phyloP scores from a whole-genome alignment of 1,140 invertebrate genomes.

The Nylanderia fulva region DNA sequence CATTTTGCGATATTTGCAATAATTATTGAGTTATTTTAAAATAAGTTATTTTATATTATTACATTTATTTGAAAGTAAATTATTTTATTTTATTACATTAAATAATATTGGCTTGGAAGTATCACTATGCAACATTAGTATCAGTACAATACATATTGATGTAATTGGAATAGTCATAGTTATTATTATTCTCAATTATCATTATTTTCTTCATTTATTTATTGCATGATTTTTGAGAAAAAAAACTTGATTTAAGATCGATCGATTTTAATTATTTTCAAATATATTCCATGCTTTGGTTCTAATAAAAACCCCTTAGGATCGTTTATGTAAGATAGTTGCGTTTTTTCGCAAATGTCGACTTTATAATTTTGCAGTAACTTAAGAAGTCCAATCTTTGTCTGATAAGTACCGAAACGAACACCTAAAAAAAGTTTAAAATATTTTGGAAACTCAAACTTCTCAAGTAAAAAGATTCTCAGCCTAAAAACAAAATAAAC shows the following conservation, averaged over 20 bases:
- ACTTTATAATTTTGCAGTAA: constrained; percentile 82
- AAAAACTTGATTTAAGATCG: not conserved
- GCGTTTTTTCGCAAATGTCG: constrained; percentile 76
- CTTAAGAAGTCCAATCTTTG: constrained; percentile 84
- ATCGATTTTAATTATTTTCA: constrained; percentile 72
- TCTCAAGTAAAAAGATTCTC: too few relatives aligned
- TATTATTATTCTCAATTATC: too few relatives aligned
- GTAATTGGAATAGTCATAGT: too few relatives aligned
- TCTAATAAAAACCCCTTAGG: constrained; percentile 81
- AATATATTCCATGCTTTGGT: constrained; percentile 69
- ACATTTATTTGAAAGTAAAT: too few relatives aligned
- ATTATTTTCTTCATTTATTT: not conserved
- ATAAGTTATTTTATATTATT: too few relatives aligned
- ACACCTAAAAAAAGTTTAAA: constrained; percentile 76
- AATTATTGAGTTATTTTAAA: too few relatives aligned
- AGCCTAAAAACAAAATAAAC: too few relatives aligned
- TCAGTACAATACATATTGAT: too few relatives aligned
- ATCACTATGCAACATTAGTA: too few relatives aligned
- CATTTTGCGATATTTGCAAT: too few relatives aligned
- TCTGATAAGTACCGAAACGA: constrained; percentile 84
- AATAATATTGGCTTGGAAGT: too few relatives aligned
- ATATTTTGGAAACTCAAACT: not conserved
- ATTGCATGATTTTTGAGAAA: not conserved
- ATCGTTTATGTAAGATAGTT: constrained; percentile 85
- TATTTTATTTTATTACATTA: too few relatives aligned